Evolutionary conservation across 35 echinoderm and acorn worm species (phyloP).

Genomic region (Ptychodera flava): DNA sequence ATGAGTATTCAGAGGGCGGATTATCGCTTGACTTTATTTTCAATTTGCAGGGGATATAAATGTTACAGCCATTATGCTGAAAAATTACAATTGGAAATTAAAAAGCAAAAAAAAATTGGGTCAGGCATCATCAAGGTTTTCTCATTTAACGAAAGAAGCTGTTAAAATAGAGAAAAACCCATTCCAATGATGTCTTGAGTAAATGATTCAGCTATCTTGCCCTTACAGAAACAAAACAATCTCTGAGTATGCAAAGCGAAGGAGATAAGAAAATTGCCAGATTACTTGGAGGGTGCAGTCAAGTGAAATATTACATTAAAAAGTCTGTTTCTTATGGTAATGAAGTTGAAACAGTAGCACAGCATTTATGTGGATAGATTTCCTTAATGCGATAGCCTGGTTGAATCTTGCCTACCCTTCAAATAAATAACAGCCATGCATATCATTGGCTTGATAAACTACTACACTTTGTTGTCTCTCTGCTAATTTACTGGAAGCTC

Average conservation of each 20-base stretch:
- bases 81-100: too few species aligned
- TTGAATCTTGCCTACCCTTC: neutral
- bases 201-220: too few species aligned
- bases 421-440: neutral
- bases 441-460: neutral
- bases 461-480: neutral
- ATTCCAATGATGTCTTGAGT: too few species aligned
- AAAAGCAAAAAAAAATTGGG: too few species aligned
- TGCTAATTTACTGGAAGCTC: neutral
- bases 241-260: neutral
- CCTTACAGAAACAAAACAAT: too few species aligned
- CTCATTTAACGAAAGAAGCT: too few species aligned
- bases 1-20: too few species aligned
- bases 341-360: neutral
- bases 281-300: neutral
- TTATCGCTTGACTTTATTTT: too few species aligned
- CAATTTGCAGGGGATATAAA: too few species aligned
- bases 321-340: neutral
- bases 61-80: too few species aligned
- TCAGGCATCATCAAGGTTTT: too few species aligned
- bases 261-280: neutral
- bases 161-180: too few species aligned
- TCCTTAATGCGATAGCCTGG: neutral
- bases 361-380: neutral
- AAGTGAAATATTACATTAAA: neutral